phyloP scores from a whole-genome alignment of 2,797 vertebrate genomes.

The Nasua narica region DNA sequence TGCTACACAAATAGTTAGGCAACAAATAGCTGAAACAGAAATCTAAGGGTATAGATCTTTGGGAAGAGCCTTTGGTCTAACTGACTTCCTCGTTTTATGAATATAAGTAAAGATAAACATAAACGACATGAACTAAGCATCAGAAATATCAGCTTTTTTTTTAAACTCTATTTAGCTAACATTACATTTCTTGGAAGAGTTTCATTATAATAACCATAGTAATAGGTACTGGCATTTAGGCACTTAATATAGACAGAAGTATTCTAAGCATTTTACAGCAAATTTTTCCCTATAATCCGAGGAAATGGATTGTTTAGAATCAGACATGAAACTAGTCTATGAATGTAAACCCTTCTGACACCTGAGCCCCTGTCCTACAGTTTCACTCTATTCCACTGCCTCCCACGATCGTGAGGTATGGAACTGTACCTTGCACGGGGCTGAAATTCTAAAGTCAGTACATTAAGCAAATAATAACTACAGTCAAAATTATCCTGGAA shows the following conservation, averaged over 20 bases:
- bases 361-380: background rate
- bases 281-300: background rate
- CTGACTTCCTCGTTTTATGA: background rate
- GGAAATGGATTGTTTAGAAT: background rate
- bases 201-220: background rate
- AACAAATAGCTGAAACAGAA: background rate
- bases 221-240: background rate
- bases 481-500: constrained; percentile 7
- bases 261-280: background rate
- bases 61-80: background rate
- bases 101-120: background rate
- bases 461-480: background rate
- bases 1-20: background rate
- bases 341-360: background rate
- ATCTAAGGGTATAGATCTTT: background rate
- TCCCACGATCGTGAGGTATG: background rate
- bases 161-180: background rate
- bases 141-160: background rate
- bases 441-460: background rate
- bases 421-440: background rate
- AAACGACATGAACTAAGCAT: background rate
- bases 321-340: background rate
- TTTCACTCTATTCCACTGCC: background rate
- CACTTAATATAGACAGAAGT: background rate
- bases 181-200: background rate